Conservation (phyloP, 1,140 invertebrate genomes). For the Bradysia coprophila region DNA sequence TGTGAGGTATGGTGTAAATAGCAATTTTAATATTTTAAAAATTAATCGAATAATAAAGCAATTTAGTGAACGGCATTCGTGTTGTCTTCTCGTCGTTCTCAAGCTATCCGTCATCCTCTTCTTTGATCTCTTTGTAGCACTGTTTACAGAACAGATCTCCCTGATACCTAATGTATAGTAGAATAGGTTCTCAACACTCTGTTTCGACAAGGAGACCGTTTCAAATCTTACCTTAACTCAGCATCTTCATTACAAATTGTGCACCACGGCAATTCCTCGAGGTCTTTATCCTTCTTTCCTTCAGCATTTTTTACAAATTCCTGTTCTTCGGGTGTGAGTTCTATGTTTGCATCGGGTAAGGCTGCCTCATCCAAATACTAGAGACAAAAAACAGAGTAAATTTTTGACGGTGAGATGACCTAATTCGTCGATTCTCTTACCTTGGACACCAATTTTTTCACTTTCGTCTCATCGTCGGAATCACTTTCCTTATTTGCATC, state of each 20-base stretch:
- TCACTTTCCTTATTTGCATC: slow-evolving; percentile 23
- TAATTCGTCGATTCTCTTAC: background rate
- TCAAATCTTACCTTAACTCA: background rate
- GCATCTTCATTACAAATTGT: slow-evolving; percentile 61
- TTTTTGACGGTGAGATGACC: background rate
- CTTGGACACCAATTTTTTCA: background rate
- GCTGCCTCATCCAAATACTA: slow-evolving; percentile 16
- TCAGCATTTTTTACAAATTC: slow-evolving; percentile 5
- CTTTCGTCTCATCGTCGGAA: slow-evolving; percentile 13
- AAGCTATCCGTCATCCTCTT: too few species aligned
- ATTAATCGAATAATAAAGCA: too few species aligned
- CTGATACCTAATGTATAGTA: too few species aligned
- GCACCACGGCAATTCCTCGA: slow-evolving; percentile 55
- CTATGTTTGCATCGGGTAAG: slow-evolving; percentile 10
- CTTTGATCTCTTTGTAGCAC: too few species aligned
- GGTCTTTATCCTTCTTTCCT: slow-evolving; percentile 8
- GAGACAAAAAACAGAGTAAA: slow-evolving; percentile 2
- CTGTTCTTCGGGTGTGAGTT: background rate
- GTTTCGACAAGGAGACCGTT: too few species aligned
- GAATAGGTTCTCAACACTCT: too few species aligned
- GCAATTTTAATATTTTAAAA: too few species aligned
- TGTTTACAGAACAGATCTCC: too few species aligned
- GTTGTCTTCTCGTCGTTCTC: too few species aligned
- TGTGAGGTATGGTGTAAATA: too few species aligned
- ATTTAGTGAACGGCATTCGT: too few species aligned